A percentile compares a stretch with the other conserved stretches of the same genome.
Evolutionary conservation across 2,113 vertebrate species (phyloP).

Genomic region (Planiliza haematocheilus): DNA sequence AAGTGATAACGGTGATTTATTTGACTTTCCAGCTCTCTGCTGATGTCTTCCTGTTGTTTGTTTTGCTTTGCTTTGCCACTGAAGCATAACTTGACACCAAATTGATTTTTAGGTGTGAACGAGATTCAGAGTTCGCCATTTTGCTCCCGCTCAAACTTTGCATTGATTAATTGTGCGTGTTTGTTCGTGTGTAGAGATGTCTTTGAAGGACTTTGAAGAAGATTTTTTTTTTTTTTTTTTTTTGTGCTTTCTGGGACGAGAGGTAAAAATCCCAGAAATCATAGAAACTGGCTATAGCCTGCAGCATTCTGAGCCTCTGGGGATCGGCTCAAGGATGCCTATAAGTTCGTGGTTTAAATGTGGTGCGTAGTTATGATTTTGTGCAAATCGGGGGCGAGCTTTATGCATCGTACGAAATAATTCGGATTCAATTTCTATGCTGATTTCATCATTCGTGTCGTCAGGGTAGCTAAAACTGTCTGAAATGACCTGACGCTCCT

Average conservation of each 20-base stretch:
- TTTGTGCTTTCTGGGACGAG: conserved; percentile 29
- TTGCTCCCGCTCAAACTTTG: conserved; percentile 25
- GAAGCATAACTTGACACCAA: conserved; percentile 59
- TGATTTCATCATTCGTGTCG: conserved; percentile 7
- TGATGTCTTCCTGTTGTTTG: conserved; percentile 57
- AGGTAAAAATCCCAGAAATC: conserved; percentile 35
- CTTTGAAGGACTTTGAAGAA: background rate
- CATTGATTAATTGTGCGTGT: conserved; percentile 43
- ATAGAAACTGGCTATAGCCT: conserved; percentile 13
- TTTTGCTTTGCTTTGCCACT: conserved; percentile 48
- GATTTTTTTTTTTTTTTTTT: conserved; percentile 18
- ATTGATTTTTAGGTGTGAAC: conserved; percentile 59
- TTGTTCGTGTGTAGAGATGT: background rate
- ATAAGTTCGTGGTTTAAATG: background rate
- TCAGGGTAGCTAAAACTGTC: background rate
- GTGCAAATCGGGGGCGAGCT: background rate
- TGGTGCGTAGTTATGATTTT: conserved; percentile 37
- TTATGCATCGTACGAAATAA: conserved; percentile 1
- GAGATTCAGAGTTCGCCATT: conserved; percentile 51
- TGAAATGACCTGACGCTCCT: conserved; percentile 1
- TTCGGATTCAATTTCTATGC: conserved; percentile 17
- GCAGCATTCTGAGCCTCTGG: conserved; percentile 47
- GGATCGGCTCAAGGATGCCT: conserved; percentile 33
- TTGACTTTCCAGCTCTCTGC: conserved; percentile 45
- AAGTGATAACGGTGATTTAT: conserved; percentile 62